Evolutionary conservation across 2,797 vertebrate genomes (phyloP), one percentile per base, ranked within the genome.

Genomic region (Sebastolobus alascanus): DNA sequence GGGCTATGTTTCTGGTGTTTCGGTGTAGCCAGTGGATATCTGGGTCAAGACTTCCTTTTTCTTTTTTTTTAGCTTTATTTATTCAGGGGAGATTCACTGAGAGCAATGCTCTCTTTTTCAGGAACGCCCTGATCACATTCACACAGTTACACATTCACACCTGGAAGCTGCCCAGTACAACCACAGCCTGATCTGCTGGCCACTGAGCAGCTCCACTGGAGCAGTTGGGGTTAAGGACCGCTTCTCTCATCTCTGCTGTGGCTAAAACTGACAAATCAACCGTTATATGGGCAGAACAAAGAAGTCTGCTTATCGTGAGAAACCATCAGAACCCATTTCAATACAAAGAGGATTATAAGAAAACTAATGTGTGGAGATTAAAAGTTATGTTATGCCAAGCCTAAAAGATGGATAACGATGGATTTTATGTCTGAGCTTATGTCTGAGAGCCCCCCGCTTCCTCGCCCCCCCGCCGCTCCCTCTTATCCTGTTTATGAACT

Each of bases 401-500:
- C 33, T 68, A 3, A 37, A 68, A 55, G 29, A 54, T 20, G 12
- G 27, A 68, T 68, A 14, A 68, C 35, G 37, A 40, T 63, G 25
- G 33, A 54, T 75, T 77, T 75, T 25, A 5, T 63, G 8, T 63
- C 38, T 56, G 52, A 68, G 37, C 52, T 67, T 11, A 27, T 35
- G 46, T 68, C 50, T 68, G 67, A 35, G 31, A 43, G 0, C 13
- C 13, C 5, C 22, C 27, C 4, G n/a, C 9, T n/a, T 35, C 0
- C 50, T 54, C 13, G 4, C 37, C 33, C 8, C 31, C 22, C 13
- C 8, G 6, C 46, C 9, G 29, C 10, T 33, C 50, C 0, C 35
- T 65, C 14, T 33, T 75, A 27, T 60, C 65, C 43, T 52, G 38
- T 69, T 79, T 63, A 55, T 85, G 75, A 73, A 86, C 77, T 71